phyloP scores from a whole-genome alignment of 2,113 vertebrate genomes.

The Glaucidium brasilianum region DNA sequence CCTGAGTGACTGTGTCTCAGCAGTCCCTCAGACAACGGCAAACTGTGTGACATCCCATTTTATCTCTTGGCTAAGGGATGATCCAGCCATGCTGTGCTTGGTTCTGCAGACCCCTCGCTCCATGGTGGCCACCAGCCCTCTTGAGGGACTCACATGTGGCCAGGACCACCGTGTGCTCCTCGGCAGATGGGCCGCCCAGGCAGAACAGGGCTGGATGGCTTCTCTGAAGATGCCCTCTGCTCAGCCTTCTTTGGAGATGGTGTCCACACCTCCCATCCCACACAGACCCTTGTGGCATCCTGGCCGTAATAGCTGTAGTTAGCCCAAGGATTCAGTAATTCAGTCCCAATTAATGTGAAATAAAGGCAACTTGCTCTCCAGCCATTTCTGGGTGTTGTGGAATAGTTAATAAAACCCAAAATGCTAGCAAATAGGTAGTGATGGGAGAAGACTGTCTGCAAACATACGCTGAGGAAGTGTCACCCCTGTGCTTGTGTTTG shows the following conservation, averaged over 20 bases:
- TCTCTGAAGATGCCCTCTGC: background rate
- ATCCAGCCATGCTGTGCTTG: background rate
- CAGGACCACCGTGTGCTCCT: background rate
- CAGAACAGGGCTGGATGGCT: background rate
- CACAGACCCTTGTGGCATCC: background rate
- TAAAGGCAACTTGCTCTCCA: background rate
- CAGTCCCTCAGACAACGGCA: too few relatives aligned
- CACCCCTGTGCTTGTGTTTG: background rate
- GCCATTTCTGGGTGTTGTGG: background rate
- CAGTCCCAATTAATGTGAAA: background rate
- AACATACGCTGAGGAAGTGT: background rate
- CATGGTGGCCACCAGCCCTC: background rate
- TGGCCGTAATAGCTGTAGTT: background rate
- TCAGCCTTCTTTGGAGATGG: background rate
- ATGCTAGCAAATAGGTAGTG: background rate
- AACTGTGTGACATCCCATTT: background rate
- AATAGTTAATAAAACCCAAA: background rate
- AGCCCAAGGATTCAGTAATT: background rate
- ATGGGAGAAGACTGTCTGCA: background rate
- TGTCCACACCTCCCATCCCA: accelerated
- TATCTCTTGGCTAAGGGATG: background rate
- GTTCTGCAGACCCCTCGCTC: background rate
- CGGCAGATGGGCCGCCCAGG: background rate
- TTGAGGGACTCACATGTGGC: accelerated
- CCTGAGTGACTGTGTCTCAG: background rate